Conservation (phyloP, 2,113 vertebrate genomes). For the Procavia capensis region DNA sequence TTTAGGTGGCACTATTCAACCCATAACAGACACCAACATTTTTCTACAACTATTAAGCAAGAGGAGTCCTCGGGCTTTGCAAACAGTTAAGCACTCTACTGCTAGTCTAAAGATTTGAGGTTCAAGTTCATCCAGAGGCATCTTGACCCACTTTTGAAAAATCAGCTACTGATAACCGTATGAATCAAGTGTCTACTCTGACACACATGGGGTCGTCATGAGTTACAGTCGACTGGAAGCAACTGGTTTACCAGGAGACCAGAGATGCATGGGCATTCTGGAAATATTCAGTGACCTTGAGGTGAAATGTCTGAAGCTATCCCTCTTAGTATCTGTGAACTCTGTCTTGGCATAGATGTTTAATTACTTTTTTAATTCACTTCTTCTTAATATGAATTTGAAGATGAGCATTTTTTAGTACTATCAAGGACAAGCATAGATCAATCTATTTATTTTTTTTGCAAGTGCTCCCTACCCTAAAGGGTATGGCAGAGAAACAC, state of each 20-base stretch:
- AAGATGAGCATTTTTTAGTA: conserved; percentile 30
- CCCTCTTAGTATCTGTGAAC: neutral
- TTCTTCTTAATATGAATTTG: conserved; percentile 42
- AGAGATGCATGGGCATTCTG: neutral
- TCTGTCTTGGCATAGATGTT: neutral
- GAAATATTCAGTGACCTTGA: neutral
- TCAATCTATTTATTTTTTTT: neutral
- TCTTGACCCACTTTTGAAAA: neutral
- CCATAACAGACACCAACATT: neutral
- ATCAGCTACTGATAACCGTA: neutral
- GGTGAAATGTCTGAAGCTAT: neutral
- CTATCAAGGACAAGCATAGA: neutral
- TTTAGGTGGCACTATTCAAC: too few relatives aligned
- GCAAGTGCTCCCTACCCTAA: neutral
- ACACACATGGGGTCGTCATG: neutral
- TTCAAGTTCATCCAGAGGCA: neutral
- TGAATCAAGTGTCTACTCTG: neutral
- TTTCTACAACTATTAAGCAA: neutral
- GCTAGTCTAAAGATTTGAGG: neutral
- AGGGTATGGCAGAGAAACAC: neutral
- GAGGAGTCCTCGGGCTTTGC: neutral
- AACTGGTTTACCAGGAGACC: neutral
- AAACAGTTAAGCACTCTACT: neutral
- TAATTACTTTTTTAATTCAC: conserved; percentile 9
- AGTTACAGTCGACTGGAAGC: neutral